phyloP scores from a whole-genome alignment of 1,140 invertebrate species.

The Bombus polaris region DNA sequence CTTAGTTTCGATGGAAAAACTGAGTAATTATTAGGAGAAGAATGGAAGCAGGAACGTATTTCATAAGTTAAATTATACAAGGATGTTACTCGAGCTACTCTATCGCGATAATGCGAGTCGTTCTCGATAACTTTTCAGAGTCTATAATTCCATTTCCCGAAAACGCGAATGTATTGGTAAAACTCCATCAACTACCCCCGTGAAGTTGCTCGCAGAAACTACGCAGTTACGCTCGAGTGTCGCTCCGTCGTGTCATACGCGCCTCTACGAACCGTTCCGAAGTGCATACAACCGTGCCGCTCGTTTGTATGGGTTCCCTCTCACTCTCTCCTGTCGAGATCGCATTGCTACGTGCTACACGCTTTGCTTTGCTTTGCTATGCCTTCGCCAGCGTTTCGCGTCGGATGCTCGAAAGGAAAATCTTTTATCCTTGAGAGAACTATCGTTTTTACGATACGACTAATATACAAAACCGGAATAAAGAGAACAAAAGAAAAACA shows the following conservation, averaged over 20 bases:
- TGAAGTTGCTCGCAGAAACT: slow-evolving; percentile 67
- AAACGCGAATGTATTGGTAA: not conserved
- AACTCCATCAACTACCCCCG: slow-evolving; percentile 53
- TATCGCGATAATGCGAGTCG: not conserved
- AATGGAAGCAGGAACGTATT: not conserved
- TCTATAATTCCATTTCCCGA: slow-evolving; percentile 1
- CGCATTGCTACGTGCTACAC: slow-evolving; percentile 64
- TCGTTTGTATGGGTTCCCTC: slow-evolving; percentile 49
- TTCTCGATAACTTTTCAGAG: not conserved
- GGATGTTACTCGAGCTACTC: not conserved
- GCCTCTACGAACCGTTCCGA: slow-evolving; percentile 45
- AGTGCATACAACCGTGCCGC: slow-evolving; percentile 42
- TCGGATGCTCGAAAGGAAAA: slow-evolving; percentile 25
- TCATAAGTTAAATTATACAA: not conserved
- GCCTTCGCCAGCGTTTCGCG: slow-evolving; percentile 19
- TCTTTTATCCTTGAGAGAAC: slow-evolving; percentile 39
- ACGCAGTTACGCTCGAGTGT: slow-evolving; percentile 75
- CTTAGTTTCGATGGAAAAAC: not conserved
- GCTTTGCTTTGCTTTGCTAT: slow-evolving; percentile 38
- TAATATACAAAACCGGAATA: not conserved
- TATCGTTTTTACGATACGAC: not conserved
- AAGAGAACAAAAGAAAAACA: not conserved
- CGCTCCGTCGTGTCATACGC: slow-evolving; percentile 65
- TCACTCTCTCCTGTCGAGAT: slow-evolving; percentile 55
- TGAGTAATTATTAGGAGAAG: not conserved